phyloP scores from a whole-genome alignment of 1,140 invertebrate species.

The Copidosoma floridanum region DNA sequence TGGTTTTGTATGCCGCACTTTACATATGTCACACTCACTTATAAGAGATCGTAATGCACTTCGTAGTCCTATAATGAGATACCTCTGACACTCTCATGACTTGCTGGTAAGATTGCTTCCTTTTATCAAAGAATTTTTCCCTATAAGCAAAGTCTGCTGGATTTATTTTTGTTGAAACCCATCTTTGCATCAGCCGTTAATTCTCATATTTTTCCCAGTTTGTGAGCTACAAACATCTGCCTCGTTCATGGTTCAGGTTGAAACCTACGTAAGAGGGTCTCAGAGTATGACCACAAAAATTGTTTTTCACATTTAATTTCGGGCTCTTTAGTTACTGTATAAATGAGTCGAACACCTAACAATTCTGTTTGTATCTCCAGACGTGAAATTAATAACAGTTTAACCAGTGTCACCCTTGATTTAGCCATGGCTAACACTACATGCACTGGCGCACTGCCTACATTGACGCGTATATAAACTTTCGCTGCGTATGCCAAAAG shows the following conservation, averaged over 20 bases:
- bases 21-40: neutral
- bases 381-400: constrained; percentile 39
- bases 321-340: neutral
- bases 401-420: constrained; percentile 39
- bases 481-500: neutral
- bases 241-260: constrained; percentile 26
- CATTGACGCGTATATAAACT: neutral
- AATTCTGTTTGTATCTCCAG: constrained; percentile 45
- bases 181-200: neutral
- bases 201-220: neutral
- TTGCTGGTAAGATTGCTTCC: neutral
- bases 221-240: constrained; percentile 1
- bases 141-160: neutral
- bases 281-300: constrained; percentile 41
- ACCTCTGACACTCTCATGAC: neutral
- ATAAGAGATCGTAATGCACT: neutral
- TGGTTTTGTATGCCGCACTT: neutral
- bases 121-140: neutral
- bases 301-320: neutral
- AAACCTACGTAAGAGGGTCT: constrained; percentile 39
- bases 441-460: neutral
- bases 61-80: neutral
- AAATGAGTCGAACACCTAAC: constrained; percentile 16
- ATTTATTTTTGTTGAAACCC: neutral
- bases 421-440: constrained; percentile 19